Evolutionary conservation across 1,140 invertebrate species (phyloP).

Genomic region (Ceratitis capitata): DNA sequence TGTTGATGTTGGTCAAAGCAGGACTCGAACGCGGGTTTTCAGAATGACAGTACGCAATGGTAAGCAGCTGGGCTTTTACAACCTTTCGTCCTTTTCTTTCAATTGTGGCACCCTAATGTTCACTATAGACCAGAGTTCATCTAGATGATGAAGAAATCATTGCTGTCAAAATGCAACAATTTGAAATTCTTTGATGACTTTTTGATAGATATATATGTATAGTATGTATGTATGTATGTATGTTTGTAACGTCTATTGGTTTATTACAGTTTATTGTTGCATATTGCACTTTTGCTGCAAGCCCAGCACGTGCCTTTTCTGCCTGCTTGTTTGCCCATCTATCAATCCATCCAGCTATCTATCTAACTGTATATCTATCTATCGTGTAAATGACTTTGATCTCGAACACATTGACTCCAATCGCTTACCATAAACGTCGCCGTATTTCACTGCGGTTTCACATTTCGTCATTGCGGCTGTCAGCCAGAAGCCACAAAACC

Average conservation of each 20-base stretch:
- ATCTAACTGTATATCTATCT: no score
- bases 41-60: no score
- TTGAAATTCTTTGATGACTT: background rate
- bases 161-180: slow-evolving; percentile 2
- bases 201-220: background rate
- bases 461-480: background rate
- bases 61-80: no score
- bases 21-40: no score
- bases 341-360: no score
- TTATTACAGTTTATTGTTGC: background rate
- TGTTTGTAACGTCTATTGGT: background rate
- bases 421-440: background rate
- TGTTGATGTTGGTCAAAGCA: no score
- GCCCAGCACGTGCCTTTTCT: background rate
- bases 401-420: background rate
- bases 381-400: background rate
- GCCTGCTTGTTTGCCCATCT: no score
- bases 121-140: no score
- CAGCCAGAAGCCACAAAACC: background rate
- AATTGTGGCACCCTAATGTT: no score
- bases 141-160: background rate
- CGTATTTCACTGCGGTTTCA: background rate
- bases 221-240: no score
- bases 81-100: no score
- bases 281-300: background rate